Evolutionary conservation across 2,797 vertebrate species (phyloP).

Genomic region (Choloepus didactylus): DNA sequence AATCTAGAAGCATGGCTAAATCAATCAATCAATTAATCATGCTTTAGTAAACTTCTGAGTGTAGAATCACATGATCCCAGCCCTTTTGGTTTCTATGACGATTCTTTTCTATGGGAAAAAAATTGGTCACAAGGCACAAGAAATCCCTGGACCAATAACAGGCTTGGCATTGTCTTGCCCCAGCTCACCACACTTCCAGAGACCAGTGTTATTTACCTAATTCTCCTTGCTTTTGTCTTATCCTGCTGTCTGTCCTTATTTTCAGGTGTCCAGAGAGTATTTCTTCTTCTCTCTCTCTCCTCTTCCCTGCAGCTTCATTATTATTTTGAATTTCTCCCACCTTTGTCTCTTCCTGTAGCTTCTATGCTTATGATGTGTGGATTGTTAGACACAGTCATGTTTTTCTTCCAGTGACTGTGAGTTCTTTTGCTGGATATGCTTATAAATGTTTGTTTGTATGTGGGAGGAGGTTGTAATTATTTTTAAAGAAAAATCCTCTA

Average conservation of each 20-base stretch:
- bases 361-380: not conserved
- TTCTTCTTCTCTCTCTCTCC: not conserved
- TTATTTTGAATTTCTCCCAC: not conserved
- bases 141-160: not conserved
- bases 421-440: not conserved
- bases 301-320: not conserved
- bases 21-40: not conserved
- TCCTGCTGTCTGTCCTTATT: not conserved
- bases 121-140: not conserved
- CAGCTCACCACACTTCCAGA: not conserved
- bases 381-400: not conserved
- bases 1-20: not conserved
- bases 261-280: not conserved
- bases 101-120: constrained; percentile 23
- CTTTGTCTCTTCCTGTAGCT: not conserved
- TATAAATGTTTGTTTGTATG: constrained; percentile 53
- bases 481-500: constrained; percentile 69
- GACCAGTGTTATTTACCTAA: not conserved
- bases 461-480: constrained; percentile 42
- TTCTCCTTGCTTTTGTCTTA: not conserved
- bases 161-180: rapidly evolving
- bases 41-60: not conserved
- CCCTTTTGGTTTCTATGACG: not conserved
- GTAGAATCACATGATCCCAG: not conserved
- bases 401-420: not conserved